Conservation (phyloP, 1,140 invertebrate species). For the Zelostemma sp. region DNA sequence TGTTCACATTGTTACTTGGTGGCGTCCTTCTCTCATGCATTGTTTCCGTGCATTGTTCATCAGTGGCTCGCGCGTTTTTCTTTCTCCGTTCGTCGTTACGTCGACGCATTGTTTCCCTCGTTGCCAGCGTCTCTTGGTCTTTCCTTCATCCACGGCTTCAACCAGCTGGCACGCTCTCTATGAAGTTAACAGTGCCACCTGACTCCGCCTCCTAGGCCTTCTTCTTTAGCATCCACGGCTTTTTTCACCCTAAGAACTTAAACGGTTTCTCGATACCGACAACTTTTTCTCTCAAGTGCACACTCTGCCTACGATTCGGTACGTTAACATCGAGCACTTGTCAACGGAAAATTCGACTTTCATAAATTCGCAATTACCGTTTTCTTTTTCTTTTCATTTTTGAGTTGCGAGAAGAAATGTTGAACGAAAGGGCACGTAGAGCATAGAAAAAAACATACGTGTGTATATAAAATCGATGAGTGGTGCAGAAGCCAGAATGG, state of each 20-base stretch:
- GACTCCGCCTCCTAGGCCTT: constrained; percentile 4
- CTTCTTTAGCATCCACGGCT: constrained; percentile 19
- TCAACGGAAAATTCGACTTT: constrained; percentile 24
- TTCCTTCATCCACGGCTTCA: constrained; percentile 27
- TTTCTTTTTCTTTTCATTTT: background rate
- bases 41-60: constrained; percentile 63
- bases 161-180: constrained; percentile 17
- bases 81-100: constrained; percentile 33
- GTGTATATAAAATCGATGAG: constrained; percentile 46
- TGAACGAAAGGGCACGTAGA: constrained; percentile 26
- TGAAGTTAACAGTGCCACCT: constrained; percentile 28
- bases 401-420: background rate
- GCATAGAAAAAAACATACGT: constrained; percentile 26
- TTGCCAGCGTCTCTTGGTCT: constrained; percentile 27
- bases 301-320: constrained; percentile 13
- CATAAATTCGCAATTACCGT: background rate
- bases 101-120: constrained; percentile 37
- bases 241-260: constrained; percentile 27
- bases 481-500: constrained; percentile 37
- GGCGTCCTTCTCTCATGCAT: constrained; percentile 56
- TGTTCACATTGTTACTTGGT: constrained; percentile 64
- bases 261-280: constrained; percentile 38
- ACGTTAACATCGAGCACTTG: constrained; percentile 16
- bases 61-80: constrained; percentile 45
- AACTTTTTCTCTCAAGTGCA: constrained; percentile 32